Base-by-base conservation (phyloP, 2,797 vertebrate species). In the Pseudochirops corinnae region DNA sequence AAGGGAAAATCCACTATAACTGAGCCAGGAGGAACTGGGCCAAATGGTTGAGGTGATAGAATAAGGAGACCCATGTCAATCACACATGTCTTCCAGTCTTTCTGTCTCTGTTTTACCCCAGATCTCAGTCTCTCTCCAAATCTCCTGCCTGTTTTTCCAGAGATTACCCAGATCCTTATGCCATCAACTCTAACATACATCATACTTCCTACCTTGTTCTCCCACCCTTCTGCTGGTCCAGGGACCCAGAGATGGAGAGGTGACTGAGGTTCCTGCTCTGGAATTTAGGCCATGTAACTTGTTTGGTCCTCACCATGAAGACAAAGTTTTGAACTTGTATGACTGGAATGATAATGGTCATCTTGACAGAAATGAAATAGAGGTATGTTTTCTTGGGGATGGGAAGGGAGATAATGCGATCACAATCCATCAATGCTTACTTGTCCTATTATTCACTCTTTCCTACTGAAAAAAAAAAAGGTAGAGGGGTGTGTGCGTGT, bases 41-140 rank as follows among this genome's bases (percentile, higher is more conserved):
- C 33, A 11, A 50, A 50, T 92, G 62, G 12, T 46, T 90, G 33
- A 92, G 93, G 29, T 16, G n/a, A 94, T 60, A 28, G 39, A 58
- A 90, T 0, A 39, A 92, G 33, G 33, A 58, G 1, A 6, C 11
- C 21, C 74, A 87, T 9, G 21, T 11, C 74, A 87, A 39, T 87
- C 74, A 57, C 31, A 18, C 21, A 50, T 93, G 28, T 11, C 18
- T 96, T 56, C 26, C 11, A 87, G 74, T 50, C 39, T 50, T 28
- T 14, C 13, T 96, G 12, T 94, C 93, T 93, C 93, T 96, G 92
- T 92, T 93, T 94, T 74, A 93, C 24, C 90, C n/a, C 14, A 50
- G 82, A 90, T 62, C 93, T 97, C 95, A 92, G 92, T 95, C 26
- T 46, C 18, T 74, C 62, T 67, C 28, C 56, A 58, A 62, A 1